Evolutionary conservation across 2,113 vertebrate species (phyloP), one percentile per base, ranked within the genome.

Genomic region (Poecilia latipinna): DNA sequence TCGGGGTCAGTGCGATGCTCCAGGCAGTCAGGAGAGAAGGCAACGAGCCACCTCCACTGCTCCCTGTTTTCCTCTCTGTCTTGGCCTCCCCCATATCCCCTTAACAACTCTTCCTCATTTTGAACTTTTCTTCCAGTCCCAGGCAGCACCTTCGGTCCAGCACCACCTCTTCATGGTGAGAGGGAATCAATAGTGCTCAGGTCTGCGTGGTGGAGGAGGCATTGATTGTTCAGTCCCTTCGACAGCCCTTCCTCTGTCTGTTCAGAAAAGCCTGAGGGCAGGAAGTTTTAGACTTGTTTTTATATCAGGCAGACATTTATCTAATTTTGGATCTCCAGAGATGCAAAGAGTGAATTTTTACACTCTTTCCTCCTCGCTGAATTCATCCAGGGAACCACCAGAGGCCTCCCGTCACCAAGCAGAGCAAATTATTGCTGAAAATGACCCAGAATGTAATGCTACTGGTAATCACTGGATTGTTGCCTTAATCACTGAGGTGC

Each of bases 91-190:
- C 39, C 63, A 61, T 68, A 71, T 31, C 22, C 42, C 65, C 68
- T 28, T 64, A 29, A 32, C 60, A 39, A 31, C 35, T 31, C 37
- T 2, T 39, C 31, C 48, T 78, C 39, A 29, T n/a, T 74, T 72
- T 82, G 70, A 54, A 62, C 76, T 74, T 74, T 75, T 62, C 61
- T 78, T 72, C 67, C 65, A 42, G 68, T 80, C 82, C 84, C 82
- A 78, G 79, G 82, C 79, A 82, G 42, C 65, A 75, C 76, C 80
- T 84, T 73, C 32, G 35, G 70, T 81, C 80, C 72, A 78, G 72
- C 81, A 80, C 80, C 80, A 77, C 82, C 85, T 70, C 77, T 79
- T 80, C 77, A 74, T 26, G 3, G 57, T 33, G 74, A 82, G 76
- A 64, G 54, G 22, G 67, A 77, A 85, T 87, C 85, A 1, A 89